These are phyloP conservation scores for Nannobrachium achirus DNA, from an alignment of 2,113 vertebrate genomes.

Conservation along the genomic window DNA sequence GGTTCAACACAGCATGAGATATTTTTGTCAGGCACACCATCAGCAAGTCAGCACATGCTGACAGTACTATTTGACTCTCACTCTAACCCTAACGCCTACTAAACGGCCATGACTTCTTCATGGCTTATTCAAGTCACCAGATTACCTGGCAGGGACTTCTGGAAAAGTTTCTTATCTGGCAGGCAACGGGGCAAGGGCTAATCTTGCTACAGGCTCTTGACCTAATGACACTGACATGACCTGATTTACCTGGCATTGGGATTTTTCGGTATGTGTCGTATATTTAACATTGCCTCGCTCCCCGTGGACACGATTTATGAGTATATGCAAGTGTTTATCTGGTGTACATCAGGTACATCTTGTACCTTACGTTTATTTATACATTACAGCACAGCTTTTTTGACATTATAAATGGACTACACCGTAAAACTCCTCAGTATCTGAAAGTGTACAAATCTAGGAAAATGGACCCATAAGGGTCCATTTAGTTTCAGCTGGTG, in stretches of 20 bases:
- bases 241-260: background rate
- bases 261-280: background rate
- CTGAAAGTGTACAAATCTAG: too few species aligned
- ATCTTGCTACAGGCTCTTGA: background rate
- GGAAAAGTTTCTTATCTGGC: background rate
- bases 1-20: background rate
- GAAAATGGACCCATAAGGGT: too few species aligned
- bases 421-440: too few species aligned
- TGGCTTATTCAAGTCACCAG: too few species aligned
- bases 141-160: background rate
- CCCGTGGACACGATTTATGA: background rate
- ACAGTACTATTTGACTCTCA: background rate
- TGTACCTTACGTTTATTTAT: too few species aligned
- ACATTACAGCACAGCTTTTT: too few species aligned
- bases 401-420: too few species aligned
- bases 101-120: background rate
- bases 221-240: background rate
- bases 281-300: background rate
- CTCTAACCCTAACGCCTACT: background rate
- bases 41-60: background rate
- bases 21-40: background rate
- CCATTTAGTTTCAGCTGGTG: background rate
- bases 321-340: background rate
- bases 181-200: background rate
- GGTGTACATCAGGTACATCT: background rate